Percentiles rank a stretch among this genome's conserved stretches.
Evolutionary conservation across 2,113 vertebrate species (phyloP).

Genomic region (Dasyurus viverrinus): DNA sequence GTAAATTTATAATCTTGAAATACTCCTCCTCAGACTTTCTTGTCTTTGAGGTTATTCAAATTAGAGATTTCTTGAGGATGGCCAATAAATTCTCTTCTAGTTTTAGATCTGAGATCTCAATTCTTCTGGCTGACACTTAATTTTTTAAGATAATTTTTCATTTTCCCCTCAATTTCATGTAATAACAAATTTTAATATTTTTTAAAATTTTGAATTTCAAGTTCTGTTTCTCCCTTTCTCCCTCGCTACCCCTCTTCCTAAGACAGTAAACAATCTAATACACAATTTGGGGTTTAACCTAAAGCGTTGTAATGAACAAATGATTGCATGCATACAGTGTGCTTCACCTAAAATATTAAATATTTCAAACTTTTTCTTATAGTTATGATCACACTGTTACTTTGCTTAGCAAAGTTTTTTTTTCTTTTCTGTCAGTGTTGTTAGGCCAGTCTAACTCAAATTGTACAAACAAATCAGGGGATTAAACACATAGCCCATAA

Average conservation of each 20-base stretch:
- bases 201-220: not conserved
- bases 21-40: not conserved
- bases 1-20: not conserved
- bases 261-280: not conserved
- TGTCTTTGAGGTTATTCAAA: not conserved
- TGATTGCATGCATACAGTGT: not conserved
- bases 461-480: not conserved
- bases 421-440: not conserved
- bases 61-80: not conserved
- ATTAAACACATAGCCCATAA: not conserved
- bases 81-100: not conserved
- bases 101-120: not conserved
- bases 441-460: not conserved
- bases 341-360: not conserved
- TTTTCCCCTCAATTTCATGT: not conserved
- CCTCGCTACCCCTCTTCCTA: not conserved
- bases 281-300: not conserved
- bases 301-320: not conserved
- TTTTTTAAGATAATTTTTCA: not conserved
- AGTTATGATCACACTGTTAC: not conserved
- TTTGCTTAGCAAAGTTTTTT: slow-evolving; percentile 43
- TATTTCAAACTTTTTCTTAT: not conserved
- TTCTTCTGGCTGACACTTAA: not conserved
- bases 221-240: not conserved
- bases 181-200: not conserved